Base-by-base conservation (phyloP, 2,113 vertebrate species). In the Myiopsitta monachus region DNA sequence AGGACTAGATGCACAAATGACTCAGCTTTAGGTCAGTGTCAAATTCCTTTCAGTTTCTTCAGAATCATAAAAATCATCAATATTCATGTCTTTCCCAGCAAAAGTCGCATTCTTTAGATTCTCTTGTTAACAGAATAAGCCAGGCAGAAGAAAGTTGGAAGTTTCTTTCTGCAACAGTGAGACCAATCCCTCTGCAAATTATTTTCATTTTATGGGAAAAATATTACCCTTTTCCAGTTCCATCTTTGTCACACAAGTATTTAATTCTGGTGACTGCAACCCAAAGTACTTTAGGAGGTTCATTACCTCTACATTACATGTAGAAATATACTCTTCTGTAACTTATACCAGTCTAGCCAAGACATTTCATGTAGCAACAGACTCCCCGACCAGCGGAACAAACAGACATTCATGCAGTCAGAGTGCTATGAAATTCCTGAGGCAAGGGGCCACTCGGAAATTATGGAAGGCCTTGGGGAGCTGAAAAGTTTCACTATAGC, bases 61-160 rank as follows among this genome's bases (percentile, higher is more conserved):
- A 83, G 51, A 83, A 92, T 70, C 64, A 88, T 39, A 36, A 90
- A 96, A 83, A 74, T 84, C 78, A 83, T 83, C 72, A 92, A 83
- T 93, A 94, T 90, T 77, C 61, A 88, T 88, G 43, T 83, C 61
- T 86, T 83, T 70, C 46, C 33, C 63, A 72, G 72, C 87, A 87
- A 64, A 86, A 81, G 18, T 63, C 21, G 94, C 72, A 94, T 88
- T 93, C 92, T 90, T 92, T 77, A 83, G 87, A 86, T 87, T 96
- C 90, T 16, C 9, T 41, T 63, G 63, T 88, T 88, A 93, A 91
- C 41, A 92, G 59, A 86, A 83, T 88, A 93, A 94, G 63, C 46
- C 63, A 92, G 36, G 24, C 83, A 90, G 73, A 92, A 95, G 7
- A 70, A 95, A 92, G 61, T 3, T 68, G 21, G 27, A 94, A 86